Evolutionary conservation across 1,140 invertebrate genomes (phyloP), one percentile per base, ranked within the genome.

Genomic region (Meloidogyne exigua): DNA sequence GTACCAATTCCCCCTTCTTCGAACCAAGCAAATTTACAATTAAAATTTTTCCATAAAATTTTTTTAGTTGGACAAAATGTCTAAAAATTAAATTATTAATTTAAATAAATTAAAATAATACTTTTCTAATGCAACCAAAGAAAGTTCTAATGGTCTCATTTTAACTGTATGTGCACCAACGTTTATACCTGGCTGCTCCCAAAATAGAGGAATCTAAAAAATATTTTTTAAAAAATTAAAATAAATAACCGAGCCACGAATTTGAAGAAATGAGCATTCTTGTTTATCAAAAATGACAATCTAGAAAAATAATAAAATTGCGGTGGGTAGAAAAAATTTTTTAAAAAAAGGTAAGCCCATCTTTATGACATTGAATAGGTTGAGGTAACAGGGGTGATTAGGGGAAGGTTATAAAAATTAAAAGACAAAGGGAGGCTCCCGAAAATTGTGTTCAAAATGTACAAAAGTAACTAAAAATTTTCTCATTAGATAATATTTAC

Each of bases 91-190:
- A 36, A 32, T 72, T 10, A 68, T 28, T 76, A 5, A 9, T 18
- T 28, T 10, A 72, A 44, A 66, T 49, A n/a, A 42, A 79, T 21
- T 42, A 62, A 64, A 57, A 62, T 18, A 49, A 4, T 64, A 83
- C 83, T 85, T 65, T 82, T 96, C 92, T 88, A 95, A 96, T 11
- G 95, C 94, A 72, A 94, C 92, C 7, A 92, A 91, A 11, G 95
- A 95, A 5, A 94, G 91, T 89, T 98, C 95, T 87, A 93, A 93
- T 0, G 95, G 94, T 68, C 95, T 90, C 0, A 99, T 92, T 89
- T 95, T 94, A 0, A 99, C 94, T 90, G 98, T 98, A 88, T 99
- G 97, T 10, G 95, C 96, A 0, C 97, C 97, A 39, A 99, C 95
- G 89, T 98, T 95, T 18, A 98, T 92, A n/a, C 96, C 96, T 1